Conservation (phyloP, 1,140 invertebrate species). For the Chionoecetes opilio region DNA sequence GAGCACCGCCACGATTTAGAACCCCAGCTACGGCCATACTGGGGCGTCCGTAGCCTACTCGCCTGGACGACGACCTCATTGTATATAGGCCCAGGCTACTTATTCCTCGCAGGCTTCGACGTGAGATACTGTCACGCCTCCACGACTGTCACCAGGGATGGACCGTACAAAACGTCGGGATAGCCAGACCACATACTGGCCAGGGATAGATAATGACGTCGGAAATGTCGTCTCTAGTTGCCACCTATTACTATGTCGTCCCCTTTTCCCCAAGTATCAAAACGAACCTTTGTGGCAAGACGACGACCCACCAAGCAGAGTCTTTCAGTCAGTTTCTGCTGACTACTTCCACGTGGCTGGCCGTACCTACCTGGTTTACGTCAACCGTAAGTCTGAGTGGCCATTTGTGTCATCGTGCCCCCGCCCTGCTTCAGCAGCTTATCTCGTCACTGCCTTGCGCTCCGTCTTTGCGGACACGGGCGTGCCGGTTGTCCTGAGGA, state of each 20-base stretch:
- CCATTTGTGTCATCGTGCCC: slow-evolving; percentile 43
- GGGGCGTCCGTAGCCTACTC: not conserved
- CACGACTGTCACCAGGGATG: slow-evolving; percentile 48
- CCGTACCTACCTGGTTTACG: slow-evolving; percentile 45
- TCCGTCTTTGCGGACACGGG: slow-evolving; percentile 38
- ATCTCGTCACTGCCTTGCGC: not conserved
- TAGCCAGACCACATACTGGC: slow-evolving; percentile 41
- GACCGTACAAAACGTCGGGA: not conserved
- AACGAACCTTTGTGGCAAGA: slow-evolving; percentile 62
- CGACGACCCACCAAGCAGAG: not conserved
- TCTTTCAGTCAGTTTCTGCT: slow-evolving; percentile 34
- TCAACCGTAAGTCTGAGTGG: slow-evolving; percentile 34
- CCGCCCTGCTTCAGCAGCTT: too few species aligned
- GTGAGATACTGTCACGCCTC: slow-evolving; percentile 31
- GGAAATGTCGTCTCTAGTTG: not conserved
- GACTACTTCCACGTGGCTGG: slow-evolving; percentile 60
- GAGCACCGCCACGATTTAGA: not conserved
- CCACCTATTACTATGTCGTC: slow-evolving; percentile 1
- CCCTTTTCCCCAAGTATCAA: not conserved
- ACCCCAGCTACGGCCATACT: not conserved
- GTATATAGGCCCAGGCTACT: not conserved
- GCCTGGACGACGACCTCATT: not conserved
- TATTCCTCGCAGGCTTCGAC: not conserved
- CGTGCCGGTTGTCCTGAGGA: slow-evolving; percentile 31
- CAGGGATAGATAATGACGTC: slow-evolving; percentile 31